Evolutionary conservation across 2,113 vertebrate genomes (phyloP), one percentile per base, ranked within the genome.

Genomic region (Butorides virescens): DNA sequence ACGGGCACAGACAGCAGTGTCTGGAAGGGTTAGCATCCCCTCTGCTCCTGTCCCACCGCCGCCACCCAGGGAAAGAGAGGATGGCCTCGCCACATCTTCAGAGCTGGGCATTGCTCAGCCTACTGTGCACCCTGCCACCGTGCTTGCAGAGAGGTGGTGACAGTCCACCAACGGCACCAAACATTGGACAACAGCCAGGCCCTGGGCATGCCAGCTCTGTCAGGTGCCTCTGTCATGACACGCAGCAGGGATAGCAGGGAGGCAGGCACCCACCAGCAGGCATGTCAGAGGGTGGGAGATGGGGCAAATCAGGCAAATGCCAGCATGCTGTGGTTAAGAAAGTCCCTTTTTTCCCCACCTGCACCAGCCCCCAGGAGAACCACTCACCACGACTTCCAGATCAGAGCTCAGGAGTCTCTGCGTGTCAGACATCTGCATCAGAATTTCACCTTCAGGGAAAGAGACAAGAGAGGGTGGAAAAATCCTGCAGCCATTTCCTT

Each of bases 341-440:
- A 72, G 44, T 53, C 19, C 59, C 46, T 53, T 68, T 27, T 16
- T 6, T 29, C 46, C 52, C 52, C 16, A 32, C n/a, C 39, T 52
- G 80, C 36, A 70, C 13, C 73, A 78, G 17, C 44, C 52, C 32
- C 21, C 0, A 0, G 65, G 73, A 44, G 92, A 47, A 65, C 15
- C 42, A 98, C 99, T 97, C 97, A 99, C 99, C 86, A 99, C 98
- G 22, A 98, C 97, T 92, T 99, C 98, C 87, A 99, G 91, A 96
- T 99, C 99, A 27, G 95, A 91, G 95, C 97, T 99, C 90, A 99
- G 93, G 89, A 97, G 98, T 66, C 98, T 98, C 83, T 99, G 99
- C 11, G 88, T 99, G 74, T 99, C 98, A 0, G 99, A 98, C 96
- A 99, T 99, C 98, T 99, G 98, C 87, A 99, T 97, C 84, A 99